These are phyloP conservation scores for Drosophila kuntzei DNA, from an alignment of 2,888 invertebrate genomes.

Conservation along the genomic window DNA sequence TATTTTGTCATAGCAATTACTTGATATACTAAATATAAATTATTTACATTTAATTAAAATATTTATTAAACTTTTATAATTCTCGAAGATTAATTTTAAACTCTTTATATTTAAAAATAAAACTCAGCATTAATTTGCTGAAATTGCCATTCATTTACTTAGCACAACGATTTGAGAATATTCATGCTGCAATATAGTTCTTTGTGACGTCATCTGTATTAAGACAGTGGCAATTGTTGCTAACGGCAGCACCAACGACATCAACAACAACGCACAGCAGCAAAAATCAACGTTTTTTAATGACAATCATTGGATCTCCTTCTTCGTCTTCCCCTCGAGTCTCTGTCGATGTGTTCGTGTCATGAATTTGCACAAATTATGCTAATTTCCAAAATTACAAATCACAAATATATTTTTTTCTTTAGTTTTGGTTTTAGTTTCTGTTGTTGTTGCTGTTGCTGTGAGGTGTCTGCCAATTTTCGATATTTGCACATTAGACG, in stretches of 20 bases:
- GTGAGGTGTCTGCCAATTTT: constrained; percentile 53
- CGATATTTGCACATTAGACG: constrained; percentile 56
- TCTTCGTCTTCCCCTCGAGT: not conserved
- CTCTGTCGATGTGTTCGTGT: constrained; percentile 61
- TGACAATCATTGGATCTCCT: constrained; percentile 38
- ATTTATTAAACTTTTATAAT: not conserved
- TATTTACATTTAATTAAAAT: not conserved
- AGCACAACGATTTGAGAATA: not conserved
- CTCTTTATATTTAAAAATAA: not conserved
- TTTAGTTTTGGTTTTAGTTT: constrained; percentile 8
- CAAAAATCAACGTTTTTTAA: constrained; percentile 36
- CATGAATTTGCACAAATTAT: constrained; percentile 82
- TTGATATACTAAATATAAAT: not conserved
- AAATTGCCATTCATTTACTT: constrained; percentile 2
- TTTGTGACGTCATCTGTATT: constrained; percentile 15
- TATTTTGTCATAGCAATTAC: too few species aligned
- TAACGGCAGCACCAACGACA: constrained; percentile 15
- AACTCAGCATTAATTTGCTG: not conserved
- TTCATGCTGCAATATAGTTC: not conserved
- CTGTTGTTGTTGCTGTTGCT: constrained; percentile 20
- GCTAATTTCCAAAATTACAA: constrained; percentile 79
- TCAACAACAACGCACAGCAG: not conserved
- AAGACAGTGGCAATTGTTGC: constrained; percentile 16
- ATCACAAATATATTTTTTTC: constrained; percentile 62
- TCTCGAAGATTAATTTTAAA: not conserved